Evolutionary conservation across 1,140 invertebrate species (phyloP).

Genomic region (Camponotus pennsylvanicus): DNA sequence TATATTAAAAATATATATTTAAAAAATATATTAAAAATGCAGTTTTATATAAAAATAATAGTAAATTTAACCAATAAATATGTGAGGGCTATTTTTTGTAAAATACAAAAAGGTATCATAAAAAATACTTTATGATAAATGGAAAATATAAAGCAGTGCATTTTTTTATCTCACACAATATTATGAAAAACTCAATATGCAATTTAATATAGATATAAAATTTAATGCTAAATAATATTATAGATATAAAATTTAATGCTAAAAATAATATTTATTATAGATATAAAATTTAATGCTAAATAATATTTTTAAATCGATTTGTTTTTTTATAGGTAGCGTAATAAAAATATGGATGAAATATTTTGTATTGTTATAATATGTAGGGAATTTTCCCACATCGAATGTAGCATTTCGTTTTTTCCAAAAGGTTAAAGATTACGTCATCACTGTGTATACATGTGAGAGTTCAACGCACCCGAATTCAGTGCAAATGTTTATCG

Average conservation of each 20-base stretch:
- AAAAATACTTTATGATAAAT: no score
- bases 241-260: not conserved
- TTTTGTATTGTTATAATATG: not conserved
- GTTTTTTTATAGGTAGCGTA: not conserved
- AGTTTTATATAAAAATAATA: not conserved
- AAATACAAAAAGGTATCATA: no score
- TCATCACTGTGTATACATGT: not conserved
- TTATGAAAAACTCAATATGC: not conserved
- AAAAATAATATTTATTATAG: not conserved
- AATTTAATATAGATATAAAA: not conserved
- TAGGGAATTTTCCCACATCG: not conserved
- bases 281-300: not conserved
- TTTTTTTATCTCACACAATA: not conserved
- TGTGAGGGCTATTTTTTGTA: no score
- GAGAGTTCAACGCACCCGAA: constrained; percentile 36
- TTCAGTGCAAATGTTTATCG: constrained; percentile 40
- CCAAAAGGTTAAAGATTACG: constrained; percentile 25
- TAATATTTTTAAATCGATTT: not conserved
- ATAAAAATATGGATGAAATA: not conserved
- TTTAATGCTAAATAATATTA: not conserved
- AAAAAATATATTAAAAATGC: not conserved
- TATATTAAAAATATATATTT: not conserved
- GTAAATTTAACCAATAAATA: no score
- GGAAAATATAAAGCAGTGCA: not conserved
- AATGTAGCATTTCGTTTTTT: not conserved